Base-by-base conservation (phyloP, 2,888 invertebrate species). In the Dolomedes plantarius region DNA sequence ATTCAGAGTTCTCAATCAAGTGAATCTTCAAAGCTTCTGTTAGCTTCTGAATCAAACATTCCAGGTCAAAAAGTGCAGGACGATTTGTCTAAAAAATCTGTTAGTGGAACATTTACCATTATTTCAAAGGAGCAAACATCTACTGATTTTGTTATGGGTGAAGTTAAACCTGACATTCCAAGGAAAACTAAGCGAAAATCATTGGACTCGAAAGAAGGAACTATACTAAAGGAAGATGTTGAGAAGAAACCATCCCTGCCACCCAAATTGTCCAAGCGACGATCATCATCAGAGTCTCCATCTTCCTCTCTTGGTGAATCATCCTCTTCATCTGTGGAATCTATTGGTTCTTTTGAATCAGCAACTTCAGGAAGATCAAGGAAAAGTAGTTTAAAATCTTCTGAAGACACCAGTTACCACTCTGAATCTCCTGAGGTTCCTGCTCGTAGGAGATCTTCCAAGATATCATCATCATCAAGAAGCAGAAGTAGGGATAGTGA, bases 281-380 rank as follows among this genome's bases (percentile, higher is more conserved):
- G 39, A 6, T 62, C 69, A 28, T 28, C 74, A 7, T 28, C 74
- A 9, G 62, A 69, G 27, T 68, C 73, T 5, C 19, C 65, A 11
- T 79, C 69, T 16, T 46, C 41, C 19, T 50, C 56, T 29, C 23
- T 56, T 19, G 2, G 46, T 5, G 64, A 62, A 6, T 83, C 85
- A 28, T 74, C 74, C 64, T 83, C 85, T 16, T 74, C 85, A 46
- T 86, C 85, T 0, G 56, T 77, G 5, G 85, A 86, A 46, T 85
- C 83, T n/a, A 19, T 85, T 39, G 73, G 77, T 62, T 69, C 75
- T 28, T 67, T 41, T 27, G 83, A 77, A 73, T 77, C 77, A 0
- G 76, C 77, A 28, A 27, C 56, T 11, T 28, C 72, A 13, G 73
- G 77, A 23, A 41, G n/a, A 19, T 32, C 67, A 5, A 31, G 36